Base-by-base conservation (phyloP, 2,888 invertebrate species). In the Hipparchia semele region DNA sequence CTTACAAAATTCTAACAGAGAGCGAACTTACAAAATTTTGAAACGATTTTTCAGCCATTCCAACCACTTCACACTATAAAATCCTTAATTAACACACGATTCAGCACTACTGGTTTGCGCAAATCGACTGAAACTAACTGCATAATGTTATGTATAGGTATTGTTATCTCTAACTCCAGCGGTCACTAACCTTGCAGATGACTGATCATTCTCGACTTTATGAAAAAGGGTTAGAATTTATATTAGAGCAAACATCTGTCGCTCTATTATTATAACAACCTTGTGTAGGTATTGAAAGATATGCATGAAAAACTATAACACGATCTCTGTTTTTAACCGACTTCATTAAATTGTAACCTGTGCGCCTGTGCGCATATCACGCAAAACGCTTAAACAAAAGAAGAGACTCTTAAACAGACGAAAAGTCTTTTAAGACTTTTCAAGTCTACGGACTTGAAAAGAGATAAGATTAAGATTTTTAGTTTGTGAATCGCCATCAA, bases 231-330 rank as follows among this genome's bases (percentile, higher is more conserved):
- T 58, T 58, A 58, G 23, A 9, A 3, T 58, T 23, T 23, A 58
- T 23, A 13, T 3, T 8, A 23, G 6, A 8, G 23, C 8, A 58
- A 58, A 13, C 23, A 23, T 58, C 23, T 58, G 23, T 23, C 13
- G 13, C 8, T 23, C n/a, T 56, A n/a, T 58, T 58, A 58, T 58
- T 58, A 8, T 58, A 13, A 4, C 5, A 58, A 13, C 23, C 58
- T 23, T 3, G 23, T 8, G 8, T 23, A 23, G 13, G 23, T 58
- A 23, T 23, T 58, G 58, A 23, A 58, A 58, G 58, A 58, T 13
- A 23, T 58, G 23, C 58, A 58, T 58, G 58, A 58, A 56, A 58
- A 56, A 8, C 51, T 56, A 56, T n/a, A 6, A 54, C 54, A 54
- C 54, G 7, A 56, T 56, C 13, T 13, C 56, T 56, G 13, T 56